Percentiles rank a stretch among this genome's conserved stretches.
These are phyloP conservation scores for Drosophila barbarae DNA, from an alignment of 2,888 invertebrate genomes.

Conservation along the genomic window DNA sequence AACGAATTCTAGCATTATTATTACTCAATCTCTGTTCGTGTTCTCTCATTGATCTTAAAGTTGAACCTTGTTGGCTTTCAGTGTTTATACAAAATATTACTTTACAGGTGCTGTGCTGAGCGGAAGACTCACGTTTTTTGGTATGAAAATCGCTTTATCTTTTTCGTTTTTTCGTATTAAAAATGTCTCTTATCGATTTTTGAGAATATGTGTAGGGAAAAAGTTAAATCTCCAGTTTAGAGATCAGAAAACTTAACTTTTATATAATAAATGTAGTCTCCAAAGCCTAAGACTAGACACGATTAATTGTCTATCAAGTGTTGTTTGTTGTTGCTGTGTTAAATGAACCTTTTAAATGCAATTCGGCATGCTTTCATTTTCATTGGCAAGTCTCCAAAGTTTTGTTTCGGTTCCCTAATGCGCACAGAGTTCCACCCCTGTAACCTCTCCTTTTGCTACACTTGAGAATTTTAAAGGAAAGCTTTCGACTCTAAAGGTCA, in stretches of 20 bases:
- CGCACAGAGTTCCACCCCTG: conserved; percentile 15
- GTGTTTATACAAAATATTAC: conserved; percentile 52
- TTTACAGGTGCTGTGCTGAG: conserved; percentile 53
- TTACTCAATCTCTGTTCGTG: conserved; percentile 29
- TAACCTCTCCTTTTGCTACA: conserved; percentile 30
- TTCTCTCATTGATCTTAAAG: conserved; percentile 26
- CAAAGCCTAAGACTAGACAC: conserved; percentile 47
- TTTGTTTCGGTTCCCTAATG: conserved; percentile 10
- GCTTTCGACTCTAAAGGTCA: conserved; percentile 1
- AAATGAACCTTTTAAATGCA: conserved; percentile 45
- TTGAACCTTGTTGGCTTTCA: conserved; percentile 13
- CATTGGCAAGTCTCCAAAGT: conserved; percentile 35
- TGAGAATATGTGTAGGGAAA: conserved; percentile 15
- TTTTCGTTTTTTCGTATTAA: conserved; percentile 50
- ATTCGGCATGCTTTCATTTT: conserved; percentile 38
- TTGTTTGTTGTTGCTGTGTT: conserved; percentile 26
- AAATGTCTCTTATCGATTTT: conserved; percentile 35
- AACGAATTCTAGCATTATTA: conserved; percentile 34
- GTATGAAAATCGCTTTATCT: conserved; percentile 28
- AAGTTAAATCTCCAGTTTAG: conserved; percentile 31
- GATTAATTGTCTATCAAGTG: conserved; percentile 41
- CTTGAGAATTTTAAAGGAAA: conserved; percentile 27
- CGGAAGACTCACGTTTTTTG: conserved; percentile 62
- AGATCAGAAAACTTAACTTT: conserved; percentile 37
- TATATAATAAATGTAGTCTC: conserved; percentile 35